Evolutionary conservation across 30 jellyfish, hydroid and myxozoan species (phyloP), one percentile per base, ranked within the genome.

Genomic region (Hydra vulgaris): DNA sequence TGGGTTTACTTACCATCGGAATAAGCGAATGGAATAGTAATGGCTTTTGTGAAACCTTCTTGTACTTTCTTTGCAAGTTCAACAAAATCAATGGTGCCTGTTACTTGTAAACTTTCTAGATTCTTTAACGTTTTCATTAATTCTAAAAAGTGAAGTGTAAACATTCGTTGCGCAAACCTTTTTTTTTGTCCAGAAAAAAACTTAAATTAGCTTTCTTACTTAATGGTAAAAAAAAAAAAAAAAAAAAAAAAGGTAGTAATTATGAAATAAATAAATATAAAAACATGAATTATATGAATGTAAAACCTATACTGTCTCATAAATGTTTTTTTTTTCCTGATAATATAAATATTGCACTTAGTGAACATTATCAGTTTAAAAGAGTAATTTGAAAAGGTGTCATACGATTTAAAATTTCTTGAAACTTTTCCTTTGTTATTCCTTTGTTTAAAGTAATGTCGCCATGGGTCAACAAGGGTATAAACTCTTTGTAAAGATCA

Each of bases 81-180:
- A 17, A 15, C 71, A 54, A 75, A 75, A 15, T 23, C 83, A 15
- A 25, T 54, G 23, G 21, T 17, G 56, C 66, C 83, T 7, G 56
- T 75, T 71, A 75, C 12, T 22, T 70, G 72, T 24, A 75, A 22
- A 18, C 0, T 22, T 7, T 8, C 21, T 8, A 75, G 71, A 18
- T 66, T 75, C 66, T 1, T 75, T n/a, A 22, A 75, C 71, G 72
- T 25, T 75, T 75, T 4, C 83, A 75, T 25, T 23, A 75, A n/a
- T 1, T 53, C 83, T 75, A 75, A 15, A 22, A 0, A 15, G 18
- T 8, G 56, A 71, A 20, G n/a, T 71, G 15, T 17, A 71, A 71
- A 21, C 53, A 20, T 71, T 20, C 15, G 1, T 71, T 20, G 15
- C 56, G 23, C 17, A 17, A n/a, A 71, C 27, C 20, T 17, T 53